These are phyloP conservation scores for Pyrochroa serraticornis DNA, from an alignment of 2,888 invertebrate species.

Conservation along the genomic window DNA sequence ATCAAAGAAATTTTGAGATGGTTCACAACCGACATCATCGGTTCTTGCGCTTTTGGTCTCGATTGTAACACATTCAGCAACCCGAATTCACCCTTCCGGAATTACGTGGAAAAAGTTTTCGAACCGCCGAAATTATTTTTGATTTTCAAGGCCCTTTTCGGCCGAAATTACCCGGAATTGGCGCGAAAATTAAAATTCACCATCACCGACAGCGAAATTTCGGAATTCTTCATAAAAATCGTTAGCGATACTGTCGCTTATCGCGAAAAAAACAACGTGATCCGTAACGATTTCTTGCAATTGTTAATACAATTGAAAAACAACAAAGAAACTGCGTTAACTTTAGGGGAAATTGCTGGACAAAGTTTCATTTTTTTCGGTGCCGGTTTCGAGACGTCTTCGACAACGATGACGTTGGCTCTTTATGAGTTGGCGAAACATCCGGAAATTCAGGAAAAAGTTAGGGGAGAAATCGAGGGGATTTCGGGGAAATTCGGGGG, in stretches of 20 bases:
- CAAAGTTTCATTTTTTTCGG: conserved; percentile 28
- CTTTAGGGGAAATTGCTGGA: conserved; percentile 10
- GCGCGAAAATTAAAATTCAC: conserved; percentile 11
- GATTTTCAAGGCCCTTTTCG: neutral
- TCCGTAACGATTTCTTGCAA: conserved; percentile 63
- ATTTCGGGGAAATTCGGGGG: conserved; percentile 29
- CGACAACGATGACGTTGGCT: conserved; percentile 36
- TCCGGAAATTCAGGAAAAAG: conserved; percentile 33
- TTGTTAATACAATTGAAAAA: conserved; percentile 58
- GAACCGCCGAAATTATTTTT: conserved; percentile 32
- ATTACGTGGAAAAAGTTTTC: conserved; percentile 38
- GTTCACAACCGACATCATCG: conserved; percentile 66
- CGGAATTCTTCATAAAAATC: conserved; percentile 57
- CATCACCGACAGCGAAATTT: conserved; percentile 36
- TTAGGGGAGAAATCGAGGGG: conserved; percentile 29
- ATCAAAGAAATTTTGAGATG: conserved; percentile 61
- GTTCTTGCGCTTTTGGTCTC: conserved; percentile 65
- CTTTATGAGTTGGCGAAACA: conserved; percentile 32
- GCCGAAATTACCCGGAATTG: neutral
- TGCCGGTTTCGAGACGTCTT: conserved; percentile 39
- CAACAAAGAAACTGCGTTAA: neutral
- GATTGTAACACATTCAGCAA: conserved; percentile 63
- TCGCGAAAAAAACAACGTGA: conserved; percentile 57
- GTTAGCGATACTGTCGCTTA: conserved; percentile 57
- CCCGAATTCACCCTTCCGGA: conserved; percentile 59